Conservation (phyloP, 2,888 invertebrate genomes). For the Polietes domitor region DNA sequence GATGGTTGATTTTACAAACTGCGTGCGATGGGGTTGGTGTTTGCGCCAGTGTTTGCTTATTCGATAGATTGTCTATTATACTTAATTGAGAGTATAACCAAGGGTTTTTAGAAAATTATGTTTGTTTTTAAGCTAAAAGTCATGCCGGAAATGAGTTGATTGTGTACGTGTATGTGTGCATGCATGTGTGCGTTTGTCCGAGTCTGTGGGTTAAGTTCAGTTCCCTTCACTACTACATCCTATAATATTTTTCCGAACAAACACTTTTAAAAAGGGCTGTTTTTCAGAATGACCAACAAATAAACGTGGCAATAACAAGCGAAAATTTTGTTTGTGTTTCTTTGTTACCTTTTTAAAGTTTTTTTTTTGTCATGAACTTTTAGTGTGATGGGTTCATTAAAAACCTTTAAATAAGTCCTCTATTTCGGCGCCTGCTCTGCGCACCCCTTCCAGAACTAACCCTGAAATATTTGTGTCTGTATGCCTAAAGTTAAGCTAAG, state of each 20-base stretch:
- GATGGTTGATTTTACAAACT: background rate
- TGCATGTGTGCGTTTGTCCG: background rate
- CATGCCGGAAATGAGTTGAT: conserved; percentile 58
- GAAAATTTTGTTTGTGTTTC: background rate
- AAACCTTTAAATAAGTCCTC: conserved; percentile 34
- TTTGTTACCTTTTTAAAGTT: conserved; percentile 1
- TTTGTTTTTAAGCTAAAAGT: conserved; percentile 59
- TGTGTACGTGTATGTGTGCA: conserved; percentile 35
- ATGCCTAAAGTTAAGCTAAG: conserved; percentile 12
- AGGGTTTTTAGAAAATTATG: conserved; percentile 55
- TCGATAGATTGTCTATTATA: conserved; percentile 45
- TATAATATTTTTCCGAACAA: conserved; percentile 9
- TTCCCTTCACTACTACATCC: conserved; percentile 4
- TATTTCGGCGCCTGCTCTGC: too few relatives aligned
- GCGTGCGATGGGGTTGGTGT: conserved; percentile 11
- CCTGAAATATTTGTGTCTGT: conserved; percentile 12
- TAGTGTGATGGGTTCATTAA: conserved; percentile 15
- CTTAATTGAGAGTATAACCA: conserved; percentile 52
- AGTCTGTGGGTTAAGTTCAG: conserved; percentile 32
- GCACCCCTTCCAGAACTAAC: background rate
- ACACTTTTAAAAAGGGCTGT: conserved; percentile 32
- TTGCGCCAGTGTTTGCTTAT: conserved; percentile 18
- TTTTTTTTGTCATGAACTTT: background rate
- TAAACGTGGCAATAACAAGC: conserved; percentile 27
- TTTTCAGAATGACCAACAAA: conserved; percentile 22